Conservation (phyloP, 2,797 vertebrate species). For the Sarcoramphus papa region DNA sequence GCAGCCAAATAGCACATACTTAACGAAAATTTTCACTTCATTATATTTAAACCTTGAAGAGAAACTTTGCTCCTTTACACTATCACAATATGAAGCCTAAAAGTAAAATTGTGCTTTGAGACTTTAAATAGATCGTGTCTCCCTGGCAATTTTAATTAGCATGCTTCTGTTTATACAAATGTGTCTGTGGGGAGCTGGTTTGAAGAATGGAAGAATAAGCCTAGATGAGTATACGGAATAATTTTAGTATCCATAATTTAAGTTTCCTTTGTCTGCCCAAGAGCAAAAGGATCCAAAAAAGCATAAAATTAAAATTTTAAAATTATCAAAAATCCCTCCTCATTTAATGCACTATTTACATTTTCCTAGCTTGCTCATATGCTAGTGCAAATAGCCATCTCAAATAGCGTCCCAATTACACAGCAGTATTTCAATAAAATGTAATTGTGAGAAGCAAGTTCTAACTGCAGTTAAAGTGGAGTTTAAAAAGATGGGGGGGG, state of each 20-base stretch:
- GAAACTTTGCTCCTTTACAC: slow-evolving; percentile 47
- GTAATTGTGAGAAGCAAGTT: not conserved
- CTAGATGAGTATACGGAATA: slow-evolving; percentile 1
- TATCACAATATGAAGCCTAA: slow-evolving; percentile 11
- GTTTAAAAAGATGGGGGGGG: not conserved
- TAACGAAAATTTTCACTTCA: slow-evolving; percentile 17
- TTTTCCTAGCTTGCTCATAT: not conserved
- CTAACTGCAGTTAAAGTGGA: not conserved
- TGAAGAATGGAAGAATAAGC: slow-evolving; percentile 33
- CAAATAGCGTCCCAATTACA: not conserved
- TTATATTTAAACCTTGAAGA: slow-evolving; percentile 49
- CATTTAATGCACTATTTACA: not conserved
- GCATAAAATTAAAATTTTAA: not conserved
- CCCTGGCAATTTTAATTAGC: slow-evolving; percentile 50
- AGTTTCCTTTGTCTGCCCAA: not conserved
- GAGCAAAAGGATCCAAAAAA: slow-evolving; percentile 4
- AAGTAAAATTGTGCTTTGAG: slow-evolving; percentile 45
- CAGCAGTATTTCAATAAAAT: not conserved
- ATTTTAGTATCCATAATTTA: slow-evolving; percentile 19
- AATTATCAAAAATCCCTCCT: not conserved
- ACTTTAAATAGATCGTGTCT: slow-evolving; percentile 32
- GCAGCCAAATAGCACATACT: slow-evolving; percentile 39
- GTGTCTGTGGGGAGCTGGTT: not conserved
- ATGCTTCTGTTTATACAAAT: slow-evolving; percentile 39
- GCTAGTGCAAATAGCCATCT: not conserved